Evolutionary conservation across 2,888 invertebrate species (phyloP).

Genomic region (Abrostola triplasia): DNA sequence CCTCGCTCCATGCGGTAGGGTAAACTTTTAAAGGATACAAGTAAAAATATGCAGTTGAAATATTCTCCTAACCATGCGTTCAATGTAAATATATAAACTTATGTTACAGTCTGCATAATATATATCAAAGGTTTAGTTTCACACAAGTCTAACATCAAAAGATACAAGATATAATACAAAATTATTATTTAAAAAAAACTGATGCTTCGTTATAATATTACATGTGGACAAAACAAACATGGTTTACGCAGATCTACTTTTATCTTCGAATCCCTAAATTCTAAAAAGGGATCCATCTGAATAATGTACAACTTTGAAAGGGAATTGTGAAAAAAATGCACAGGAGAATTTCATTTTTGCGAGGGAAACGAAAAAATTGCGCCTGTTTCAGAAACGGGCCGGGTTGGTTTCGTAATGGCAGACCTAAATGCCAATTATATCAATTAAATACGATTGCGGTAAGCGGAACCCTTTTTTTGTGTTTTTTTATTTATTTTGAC

Average conservation of each 20-base stretch:
- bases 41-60: conserved; percentile 17
- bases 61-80: conserved; percentile 14
- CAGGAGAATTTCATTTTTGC: conserved; percentile 73
- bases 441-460: conserved; percentile 82
- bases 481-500: conserved; percentile 53
- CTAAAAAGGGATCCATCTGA: conserved; percentile 76
- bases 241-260: conserved; percentile 55
- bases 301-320: conserved; percentile 82
- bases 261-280: conserved; percentile 68
- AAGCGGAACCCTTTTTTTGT: conserved; percentile 52
- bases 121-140: conserved; percentile 12
- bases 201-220: conserved; percentile 31
- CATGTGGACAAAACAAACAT: conserved; percentile 34
- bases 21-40: conserved; percentile 13
- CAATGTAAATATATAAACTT: conserved; percentile 17
- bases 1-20: conserved; percentile 16
- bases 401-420: conserved; percentile 77
- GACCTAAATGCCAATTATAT: conserved; percentile 84
- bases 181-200: conserved; percentile 38
- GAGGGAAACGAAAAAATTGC: conserved; percentile 71
- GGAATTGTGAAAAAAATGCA: conserved; percentile 74
- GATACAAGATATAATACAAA: conserved; percentile 18
- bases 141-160: conserved; percentile 40
- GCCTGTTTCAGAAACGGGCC: conserved; percentile 71
- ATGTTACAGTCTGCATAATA: conserved; percentile 23